These are phyloP conservation scores for Arvicanthis niloticus DNA, from an alignment of 2,113 vertebrate species.

Conservation along the genomic window DNA sequence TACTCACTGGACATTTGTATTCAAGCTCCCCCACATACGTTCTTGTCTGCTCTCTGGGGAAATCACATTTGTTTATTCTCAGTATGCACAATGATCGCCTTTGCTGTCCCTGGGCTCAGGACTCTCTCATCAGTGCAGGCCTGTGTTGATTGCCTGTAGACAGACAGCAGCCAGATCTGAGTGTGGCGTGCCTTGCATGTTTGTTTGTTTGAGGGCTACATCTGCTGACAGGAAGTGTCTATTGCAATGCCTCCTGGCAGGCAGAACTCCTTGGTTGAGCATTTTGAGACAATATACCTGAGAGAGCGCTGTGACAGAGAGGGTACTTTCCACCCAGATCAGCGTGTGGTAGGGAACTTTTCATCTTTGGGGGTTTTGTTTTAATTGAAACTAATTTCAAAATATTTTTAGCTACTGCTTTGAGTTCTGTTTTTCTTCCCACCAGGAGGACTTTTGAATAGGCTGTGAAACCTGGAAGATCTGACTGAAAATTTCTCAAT, in stretches of 20 bases:
- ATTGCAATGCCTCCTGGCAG: constrained; percentile 23
- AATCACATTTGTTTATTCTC: constrained; percentile 68
- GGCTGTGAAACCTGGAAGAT: background rate
- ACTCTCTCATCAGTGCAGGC: constrained; percentile 39
- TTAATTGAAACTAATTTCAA: constrained; percentile 62
- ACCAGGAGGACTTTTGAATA: background rate
- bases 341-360: constrained; percentile 17
- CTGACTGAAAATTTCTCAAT: background rate
- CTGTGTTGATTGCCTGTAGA: constrained; percentile 64
- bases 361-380: background rate
- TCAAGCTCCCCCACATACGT: background rate
- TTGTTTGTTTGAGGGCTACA: background rate
- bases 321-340: constrained; percentile 33
- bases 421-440: background rate
- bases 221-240: constrained; percentile 1
- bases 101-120: constrained; percentile 37
- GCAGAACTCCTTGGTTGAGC: constrained; percentile 28
- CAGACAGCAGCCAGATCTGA: constrained; percentile 52
- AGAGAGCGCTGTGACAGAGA: background rate
- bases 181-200: background rate
- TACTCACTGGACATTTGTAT: background rate
- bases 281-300: background rate
- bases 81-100: constrained; percentile 38
- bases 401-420: constrained; percentile 1
- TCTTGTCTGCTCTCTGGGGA: background rate